A percentile compares a stretch with the other conserved stretches of the same genome.
Conservation (phyloP, 2,888 invertebrate species). For the Embidobia sp. region DNA sequence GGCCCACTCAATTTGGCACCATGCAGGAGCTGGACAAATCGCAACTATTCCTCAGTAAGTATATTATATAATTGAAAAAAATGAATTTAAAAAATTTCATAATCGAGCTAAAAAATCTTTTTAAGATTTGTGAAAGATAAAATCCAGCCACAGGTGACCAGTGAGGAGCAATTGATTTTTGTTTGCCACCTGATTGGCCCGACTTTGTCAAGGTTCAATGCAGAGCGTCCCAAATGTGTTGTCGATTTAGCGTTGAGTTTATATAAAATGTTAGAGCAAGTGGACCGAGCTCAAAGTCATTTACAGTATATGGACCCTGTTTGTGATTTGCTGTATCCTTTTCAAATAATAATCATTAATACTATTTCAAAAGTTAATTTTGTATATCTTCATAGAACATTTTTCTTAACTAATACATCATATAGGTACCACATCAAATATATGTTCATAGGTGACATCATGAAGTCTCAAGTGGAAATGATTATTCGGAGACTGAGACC, state of each 20-base stretch:
- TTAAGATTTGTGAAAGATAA: conserved; percentile 90
- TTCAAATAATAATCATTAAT: no score
- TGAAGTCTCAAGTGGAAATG: conserved; percentile 95
- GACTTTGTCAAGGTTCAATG: conserved; percentile 93
- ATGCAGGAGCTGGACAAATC: conserved; percentile 96
- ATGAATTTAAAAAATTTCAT: no score
- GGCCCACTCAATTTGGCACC: conserved; percentile 97
- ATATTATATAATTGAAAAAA: no score
- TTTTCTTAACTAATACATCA: conserved; percentile 65
- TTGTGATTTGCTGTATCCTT: conserved; percentile 96
- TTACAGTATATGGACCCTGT: conserved; percentile 95
- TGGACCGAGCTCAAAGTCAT: conserved; percentile 90
- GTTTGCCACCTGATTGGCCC: conserved; percentile 97
- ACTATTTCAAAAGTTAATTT: no score
- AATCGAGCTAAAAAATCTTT: background rate
- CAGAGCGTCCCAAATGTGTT: conserved; percentile 90
- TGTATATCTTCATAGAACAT: background rate
- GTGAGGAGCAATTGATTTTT: conserved; percentile 94
- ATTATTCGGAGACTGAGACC: conserved; percentile 94
- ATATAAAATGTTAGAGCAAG: conserved; percentile 94
- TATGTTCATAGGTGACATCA: conserved; percentile 97
- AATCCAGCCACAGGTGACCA: conserved; percentile 89
- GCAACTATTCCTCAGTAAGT: conserved; percentile 88
- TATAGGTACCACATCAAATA: conserved; percentile 96
- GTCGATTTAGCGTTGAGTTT: conserved; percentile 92